phyloP scores from a whole-genome alignment of 1,140 invertebrate species.

The Rhopalosiphum maidis region DNA sequence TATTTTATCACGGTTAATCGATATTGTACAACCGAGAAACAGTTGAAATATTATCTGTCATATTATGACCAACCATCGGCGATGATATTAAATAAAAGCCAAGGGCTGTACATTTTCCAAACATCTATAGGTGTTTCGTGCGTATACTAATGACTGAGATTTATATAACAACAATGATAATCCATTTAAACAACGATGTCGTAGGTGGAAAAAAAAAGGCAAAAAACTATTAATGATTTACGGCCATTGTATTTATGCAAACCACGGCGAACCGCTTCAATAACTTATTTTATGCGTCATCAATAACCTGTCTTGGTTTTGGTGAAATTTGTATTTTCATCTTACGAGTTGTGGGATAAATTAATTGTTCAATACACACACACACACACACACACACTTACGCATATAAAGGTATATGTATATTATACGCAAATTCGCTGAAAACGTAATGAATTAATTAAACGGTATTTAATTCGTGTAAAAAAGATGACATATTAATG shows the following conservation, averaged over 20 bases:
- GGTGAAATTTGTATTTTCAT: not conserved
- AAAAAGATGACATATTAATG: no score
- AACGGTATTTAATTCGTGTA: no score
- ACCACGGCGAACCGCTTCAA: not conserved
- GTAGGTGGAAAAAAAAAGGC: not conserved
- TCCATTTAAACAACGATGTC: not conserved
- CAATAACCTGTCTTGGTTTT: not conserved
- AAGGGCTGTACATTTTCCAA: not conserved
- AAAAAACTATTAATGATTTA: conserved; percentile 2
- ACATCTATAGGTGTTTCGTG: not conserved
- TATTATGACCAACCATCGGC: not conserved
- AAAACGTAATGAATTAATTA: no score
- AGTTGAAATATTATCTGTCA: not conserved
- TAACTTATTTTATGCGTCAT: not conserved
- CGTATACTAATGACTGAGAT: not conserved
- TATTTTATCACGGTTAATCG: not conserved
- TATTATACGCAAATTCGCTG: no score
- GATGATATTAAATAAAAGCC: not conserved
- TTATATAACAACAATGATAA: not conserved
- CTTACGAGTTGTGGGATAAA: not conserved
- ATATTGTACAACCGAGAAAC: not conserved
- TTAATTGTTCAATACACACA: no score
- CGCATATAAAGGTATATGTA: no score
- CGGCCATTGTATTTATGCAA: not conserved
- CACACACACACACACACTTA: no score